Evolutionary conservation across 2,113 vertebrate species (phyloP).

Genomic region (Pogonocichla stellata): DNA sequence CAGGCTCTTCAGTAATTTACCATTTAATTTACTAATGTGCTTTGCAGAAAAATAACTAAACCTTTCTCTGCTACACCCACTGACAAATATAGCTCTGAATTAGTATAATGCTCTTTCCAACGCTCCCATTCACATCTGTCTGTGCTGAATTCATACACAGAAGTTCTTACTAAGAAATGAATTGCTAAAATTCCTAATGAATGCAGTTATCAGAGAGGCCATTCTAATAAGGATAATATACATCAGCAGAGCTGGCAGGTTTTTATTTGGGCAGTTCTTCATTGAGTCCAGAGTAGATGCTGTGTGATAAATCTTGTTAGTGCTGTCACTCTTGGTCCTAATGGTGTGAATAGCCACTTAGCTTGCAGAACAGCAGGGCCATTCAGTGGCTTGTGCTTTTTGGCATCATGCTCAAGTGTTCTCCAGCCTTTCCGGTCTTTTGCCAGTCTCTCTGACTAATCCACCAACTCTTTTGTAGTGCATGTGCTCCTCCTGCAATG

Average conservation of each 20-base stretch:
- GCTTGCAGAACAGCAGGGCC: not conserved
- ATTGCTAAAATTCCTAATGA: conserved; percentile 41
- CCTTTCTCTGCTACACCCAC: not conserved
- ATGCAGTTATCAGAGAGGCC: conserved; percentile 7
- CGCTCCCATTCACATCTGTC: conserved; percentile 28
- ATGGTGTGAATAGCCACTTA: not conserved
- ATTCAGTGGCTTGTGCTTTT: not conserved
- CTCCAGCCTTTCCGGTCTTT: not conserved
- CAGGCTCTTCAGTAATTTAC: not conserved
- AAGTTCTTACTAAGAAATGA: conserved; percentile 43
- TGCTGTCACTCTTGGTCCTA: conserved; percentile 33
- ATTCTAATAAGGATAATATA: conserved; percentile 61
- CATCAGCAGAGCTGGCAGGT: not conserved
- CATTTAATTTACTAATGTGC: not conserved
- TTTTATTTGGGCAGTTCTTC: conserved; percentile 54
- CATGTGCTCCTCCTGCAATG: not conserved
- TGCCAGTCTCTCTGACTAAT: not conserved
- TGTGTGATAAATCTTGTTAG: conserved; percentile 59
- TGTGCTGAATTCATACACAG: not conserved
- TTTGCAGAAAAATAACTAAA: not conserved
- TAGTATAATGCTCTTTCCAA: not conserved
- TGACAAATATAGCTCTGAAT: conserved; percentile 10
- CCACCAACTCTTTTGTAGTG: not conserved
- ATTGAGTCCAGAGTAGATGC: conserved; percentile 46
- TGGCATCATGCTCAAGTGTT: not conserved